A percentile compares a stretch with the other conserved stretches of the same genome.
phyloP scores from a whole-genome alignment of 2,113 vertebrate species.

The Gadus macrocephalus region DNA sequence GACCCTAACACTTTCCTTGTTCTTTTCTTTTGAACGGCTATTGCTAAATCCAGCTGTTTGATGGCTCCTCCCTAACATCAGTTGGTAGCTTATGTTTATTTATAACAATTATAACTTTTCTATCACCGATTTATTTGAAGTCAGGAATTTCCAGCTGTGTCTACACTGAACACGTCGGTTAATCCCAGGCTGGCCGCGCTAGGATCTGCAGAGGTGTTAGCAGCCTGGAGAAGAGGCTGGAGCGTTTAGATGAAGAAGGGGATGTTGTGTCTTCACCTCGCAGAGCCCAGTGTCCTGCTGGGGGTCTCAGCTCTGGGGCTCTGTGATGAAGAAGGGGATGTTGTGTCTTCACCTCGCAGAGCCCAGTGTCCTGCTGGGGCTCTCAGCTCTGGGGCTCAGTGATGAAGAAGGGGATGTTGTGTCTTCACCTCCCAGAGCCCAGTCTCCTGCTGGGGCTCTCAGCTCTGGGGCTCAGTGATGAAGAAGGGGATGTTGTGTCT shows the following conservation, averaged over 20 bases:
- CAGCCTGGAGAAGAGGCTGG: background rate
- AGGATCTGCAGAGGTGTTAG: background rate
- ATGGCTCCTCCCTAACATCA: background rate
- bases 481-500: background rate
- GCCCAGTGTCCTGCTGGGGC: background rate
- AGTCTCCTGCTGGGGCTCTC: background rate
- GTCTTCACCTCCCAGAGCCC: background rate
- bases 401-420: background rate
- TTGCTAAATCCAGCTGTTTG: background rate
- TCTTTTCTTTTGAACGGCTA: background rate
- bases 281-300: background rate
- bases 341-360: background rate
- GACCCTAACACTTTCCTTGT: background rate
- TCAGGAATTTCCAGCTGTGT: slow-evolving; percentile 17
- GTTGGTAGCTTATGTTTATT: background rate
- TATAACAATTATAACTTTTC: background rate
- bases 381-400: background rate
- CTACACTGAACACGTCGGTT: slow-evolving; percentile 33
- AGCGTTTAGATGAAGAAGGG: background rate
- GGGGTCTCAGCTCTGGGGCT: background rate
- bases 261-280: background rate
- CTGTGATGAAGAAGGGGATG: background rate
- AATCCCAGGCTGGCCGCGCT: slow-evolving; percentile 13
- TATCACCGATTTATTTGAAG: slow-evolving; percentile 12
- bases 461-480: background rate